Evolutionary conservation across 2,888 invertebrate genomes (phyloP).

Genomic region (Dexiosoma caninum): DNA sequence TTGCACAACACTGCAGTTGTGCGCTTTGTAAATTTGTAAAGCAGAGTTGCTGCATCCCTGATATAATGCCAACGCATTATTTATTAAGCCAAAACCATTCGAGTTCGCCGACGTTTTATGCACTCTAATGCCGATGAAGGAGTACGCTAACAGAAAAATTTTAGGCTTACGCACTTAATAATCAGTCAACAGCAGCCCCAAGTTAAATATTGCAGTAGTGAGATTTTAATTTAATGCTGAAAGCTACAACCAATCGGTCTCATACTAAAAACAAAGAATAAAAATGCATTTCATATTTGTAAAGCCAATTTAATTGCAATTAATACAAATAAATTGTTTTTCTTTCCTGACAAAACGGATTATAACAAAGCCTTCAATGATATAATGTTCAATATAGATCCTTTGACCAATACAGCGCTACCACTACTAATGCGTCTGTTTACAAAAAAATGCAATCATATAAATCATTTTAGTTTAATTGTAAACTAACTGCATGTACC

Average conservation of each 20-base stretch:
- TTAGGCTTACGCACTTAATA: too few relatives aligned
- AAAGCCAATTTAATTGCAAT: not conserved
- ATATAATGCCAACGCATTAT: too few relatives aligned
- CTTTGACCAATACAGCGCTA: not conserved
- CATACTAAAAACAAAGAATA: not conserved
- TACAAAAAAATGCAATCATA: not conserved
- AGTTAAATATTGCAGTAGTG: too few relatives aligned
- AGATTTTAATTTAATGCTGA: too few relatives aligned
- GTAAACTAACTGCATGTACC: not conserved
- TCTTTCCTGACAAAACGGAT: not conserved
- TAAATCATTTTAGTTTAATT: slow-evolving; percentile 8
- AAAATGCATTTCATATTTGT: not conserved
- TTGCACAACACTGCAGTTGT: too few relatives aligned
- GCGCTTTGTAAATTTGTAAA: too few relatives aligned
- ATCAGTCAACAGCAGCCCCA: too few relatives aligned
- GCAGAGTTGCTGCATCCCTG: too few relatives aligned
- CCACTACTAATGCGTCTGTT: not conserved
- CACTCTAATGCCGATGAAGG: too few relatives aligned
- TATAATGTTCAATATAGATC: not conserved
- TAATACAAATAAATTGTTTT: not conserved
- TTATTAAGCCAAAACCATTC: too few relatives aligned
- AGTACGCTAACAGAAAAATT: too few relatives aligned
- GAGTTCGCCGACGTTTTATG: too few relatives aligned
- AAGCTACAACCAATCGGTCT: not conserved
- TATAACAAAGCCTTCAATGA: not conserved